phyloP scores from a whole-genome alignment of 1,140 invertebrate species.

The Papilio machaon region DNA sequence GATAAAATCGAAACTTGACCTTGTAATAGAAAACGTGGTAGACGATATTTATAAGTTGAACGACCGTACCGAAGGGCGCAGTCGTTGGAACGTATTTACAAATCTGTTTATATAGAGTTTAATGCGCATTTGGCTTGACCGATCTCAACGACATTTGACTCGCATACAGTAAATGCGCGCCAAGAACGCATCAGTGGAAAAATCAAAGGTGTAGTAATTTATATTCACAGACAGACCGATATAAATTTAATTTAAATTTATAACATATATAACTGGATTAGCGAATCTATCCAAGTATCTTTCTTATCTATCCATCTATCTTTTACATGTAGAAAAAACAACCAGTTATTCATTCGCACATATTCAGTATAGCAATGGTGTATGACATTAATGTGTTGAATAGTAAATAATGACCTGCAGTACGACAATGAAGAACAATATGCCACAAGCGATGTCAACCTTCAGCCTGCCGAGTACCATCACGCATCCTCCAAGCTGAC shows the following conservation, averaged over 20 bases:
- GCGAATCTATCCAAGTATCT: not conserved
- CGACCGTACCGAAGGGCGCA: slow-evolving; percentile 25
- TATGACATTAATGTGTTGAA: not conserved
- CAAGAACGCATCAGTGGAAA: slow-evolving; percentile 36
- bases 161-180: slow-evolving; percentile 33
- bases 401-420: slow-evolving; percentile 88
- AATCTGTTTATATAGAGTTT: not conserved
- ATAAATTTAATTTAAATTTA: not conserved
- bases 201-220: slow-evolving; percentile 2
- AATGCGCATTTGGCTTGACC: slow-evolving; percentile 45
- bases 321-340: not conserved
- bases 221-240: not conserved
- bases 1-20: not conserved
- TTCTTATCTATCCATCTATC: not conserved
- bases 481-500: slow-evolving; percentile 96
- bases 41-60: slow-evolving; percentile 19
- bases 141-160: slow-evolving; percentile 5
- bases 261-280: not conserved
- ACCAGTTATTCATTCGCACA: no score
- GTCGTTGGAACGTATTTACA: not conserved
- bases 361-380: no score
- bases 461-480: slow-evolving; percentile 97
- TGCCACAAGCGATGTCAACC: slow-evolving; percentile 96
- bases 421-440: slow-evolving; percentile 98
- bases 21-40: slow-evolving; percentile 9